Evolutionary conservation across 2,888 invertebrate genomes (phyloP), one percentile per base, ranked within the genome.

Genomic region (Apotomis capreana): DNA sequence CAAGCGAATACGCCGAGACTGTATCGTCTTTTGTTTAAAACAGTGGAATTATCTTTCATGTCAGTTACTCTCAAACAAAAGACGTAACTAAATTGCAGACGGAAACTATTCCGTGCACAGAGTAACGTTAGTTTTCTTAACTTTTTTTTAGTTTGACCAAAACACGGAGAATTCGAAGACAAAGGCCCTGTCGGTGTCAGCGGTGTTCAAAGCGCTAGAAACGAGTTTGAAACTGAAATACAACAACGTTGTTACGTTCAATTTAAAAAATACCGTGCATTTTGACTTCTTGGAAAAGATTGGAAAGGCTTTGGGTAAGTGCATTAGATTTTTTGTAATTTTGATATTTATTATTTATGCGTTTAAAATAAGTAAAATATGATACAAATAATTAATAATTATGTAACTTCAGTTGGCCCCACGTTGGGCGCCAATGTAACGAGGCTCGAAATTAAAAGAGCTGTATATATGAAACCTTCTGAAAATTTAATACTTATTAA

Each of bases 181-280:
- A 36, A 73, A 75, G 68, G 77, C 80, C 13, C 82, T 80, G 74
- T 74, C 78, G 37, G 61, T 85, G 69, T 74, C 79, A 62, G 77
- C 80, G 37, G 75, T 83, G 49, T 83, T 87, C 69, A 84, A 78
- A 59, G 78, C 83, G 46, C 75, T 87, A 61, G 87, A 87, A 77
- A 80, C 74, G 3, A 83, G 85, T 75, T 77, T 87, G 60, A 85
- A 83, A 78, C 79, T 83, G 44, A 84, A 85, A 73, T 78, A 83
- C 61, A 78, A 76, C 40, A 85, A 82, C 70, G 80, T 85, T 69
- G 26, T 80, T 12, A 78, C 82, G 0, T 82, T 77, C 67, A 79
- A 82, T 76, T 68, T 77, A 8, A 79, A 78, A 57, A 77, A 77
- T 69, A 68, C 69, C 57, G 70, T 69, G 44, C 26, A 64, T 58